Evolutionary conservation across 1,140 invertebrate genomes (phyloP).

Genomic region (Watersipora subatra): DNA sequence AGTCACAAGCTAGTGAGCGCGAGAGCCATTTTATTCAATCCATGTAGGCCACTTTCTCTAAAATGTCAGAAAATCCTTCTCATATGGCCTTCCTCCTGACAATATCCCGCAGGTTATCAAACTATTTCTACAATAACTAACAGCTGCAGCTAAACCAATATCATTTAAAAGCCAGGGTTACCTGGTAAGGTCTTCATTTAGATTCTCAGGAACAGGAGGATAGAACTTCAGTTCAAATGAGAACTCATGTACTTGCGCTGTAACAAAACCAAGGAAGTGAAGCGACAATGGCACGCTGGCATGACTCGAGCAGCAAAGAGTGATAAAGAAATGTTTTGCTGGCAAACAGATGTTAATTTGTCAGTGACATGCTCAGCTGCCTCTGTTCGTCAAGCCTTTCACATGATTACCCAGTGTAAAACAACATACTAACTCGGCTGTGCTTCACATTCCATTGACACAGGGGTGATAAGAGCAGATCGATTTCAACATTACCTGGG

Average conservation of each 20-base stretch:
- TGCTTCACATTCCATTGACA: too few species aligned
- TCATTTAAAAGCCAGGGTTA: conserved; percentile 20
- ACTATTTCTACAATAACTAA: neutral
- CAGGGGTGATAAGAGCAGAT: neutral
- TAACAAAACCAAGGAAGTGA: neutral
- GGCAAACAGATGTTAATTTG: too few species aligned
- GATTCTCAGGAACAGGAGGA: conserved; percentile 87
- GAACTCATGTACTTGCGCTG: conserved; percentile 43
- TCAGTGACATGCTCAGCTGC: too few species aligned
- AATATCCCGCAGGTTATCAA: neutral
- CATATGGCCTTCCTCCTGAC: neutral
- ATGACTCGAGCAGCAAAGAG: neutral
- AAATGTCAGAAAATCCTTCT: neutral
- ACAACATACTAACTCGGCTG: too few species aligned
- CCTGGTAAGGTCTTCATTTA: conserved; percentile 90
- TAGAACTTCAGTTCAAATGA: conserved; percentile 98
- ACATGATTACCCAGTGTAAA: too few species aligned
- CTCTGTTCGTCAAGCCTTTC: too few species aligned
- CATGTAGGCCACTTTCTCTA: neutral
- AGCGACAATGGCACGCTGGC: neutral
- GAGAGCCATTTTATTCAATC: too few species aligned
- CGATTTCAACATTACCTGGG: neutral
- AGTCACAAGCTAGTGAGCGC: too few species aligned
- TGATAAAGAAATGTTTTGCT: neutral
- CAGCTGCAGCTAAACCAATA: neutral